Percentiles rank a stretch among this genome's conserved stretches.
These are phyloP conservation scores for Zelleria hepariella DNA, from an alignment of 2,888 invertebrate species.

Conservation along the genomic window DNA sequence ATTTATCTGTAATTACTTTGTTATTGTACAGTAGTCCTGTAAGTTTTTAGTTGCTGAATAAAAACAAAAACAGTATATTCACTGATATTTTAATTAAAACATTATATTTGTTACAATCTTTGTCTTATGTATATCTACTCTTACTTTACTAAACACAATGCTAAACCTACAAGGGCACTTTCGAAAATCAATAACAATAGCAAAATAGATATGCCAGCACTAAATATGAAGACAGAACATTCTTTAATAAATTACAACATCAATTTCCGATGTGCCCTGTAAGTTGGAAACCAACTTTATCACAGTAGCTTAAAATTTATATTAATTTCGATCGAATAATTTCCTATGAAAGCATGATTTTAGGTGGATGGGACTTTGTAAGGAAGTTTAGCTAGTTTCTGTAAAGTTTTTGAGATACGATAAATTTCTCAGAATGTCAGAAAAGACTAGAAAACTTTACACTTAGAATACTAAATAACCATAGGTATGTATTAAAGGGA, in stretches of 20 bases:
- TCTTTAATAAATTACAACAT: neutral
- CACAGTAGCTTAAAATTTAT: conserved; percentile 27
- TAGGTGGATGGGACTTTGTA: too few relatives aligned
- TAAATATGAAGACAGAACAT: neutral
- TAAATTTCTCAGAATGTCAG: neutral
- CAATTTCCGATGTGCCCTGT: conserved; percentile 2
- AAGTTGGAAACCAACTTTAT: conserved; percentile 25
- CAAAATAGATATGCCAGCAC: neutral
- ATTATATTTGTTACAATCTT: neutral
- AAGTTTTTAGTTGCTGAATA: too few relatives aligned
- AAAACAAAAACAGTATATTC: neutral
- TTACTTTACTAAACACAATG: neutral
- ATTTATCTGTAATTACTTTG: neutral
- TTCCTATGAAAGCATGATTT: too few relatives aligned
- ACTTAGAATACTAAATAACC: conserved; percentile 6
- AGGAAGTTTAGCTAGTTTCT: too few relatives aligned
- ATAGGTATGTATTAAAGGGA: neutral
- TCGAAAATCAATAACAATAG: neutral
- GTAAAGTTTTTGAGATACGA: neutral
- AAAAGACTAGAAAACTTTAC: conserved; percentile 1
- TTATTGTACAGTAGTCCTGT: neutral
- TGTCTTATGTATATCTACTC: neutral
- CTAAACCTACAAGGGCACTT: neutral
- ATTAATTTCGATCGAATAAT: neutral
- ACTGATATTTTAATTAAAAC: conserved; percentile 14